phyloP scores from a whole-genome alignment of 1,140 invertebrate genomes.

The Halictus rubicundus region DNA sequence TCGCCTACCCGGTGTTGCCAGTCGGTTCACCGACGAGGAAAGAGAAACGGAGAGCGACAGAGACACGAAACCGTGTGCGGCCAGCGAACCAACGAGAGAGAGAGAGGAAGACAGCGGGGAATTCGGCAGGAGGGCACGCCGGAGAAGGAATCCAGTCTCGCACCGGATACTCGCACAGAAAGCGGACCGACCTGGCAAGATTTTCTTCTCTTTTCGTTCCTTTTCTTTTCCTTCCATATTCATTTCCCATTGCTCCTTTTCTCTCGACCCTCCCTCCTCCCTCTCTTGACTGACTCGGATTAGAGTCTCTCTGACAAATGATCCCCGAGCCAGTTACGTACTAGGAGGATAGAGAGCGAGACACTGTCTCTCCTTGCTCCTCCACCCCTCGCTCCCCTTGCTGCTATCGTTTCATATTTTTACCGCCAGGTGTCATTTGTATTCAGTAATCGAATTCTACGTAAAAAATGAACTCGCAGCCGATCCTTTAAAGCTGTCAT shows the following conservation, averaged over 20 bases:
- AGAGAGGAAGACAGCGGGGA: conserved; percentile 14
- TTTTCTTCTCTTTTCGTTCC: not conserved
- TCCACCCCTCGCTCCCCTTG: too few relatives aligned
- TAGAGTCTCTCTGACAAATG: conserved; percentile 4
- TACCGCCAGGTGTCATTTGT: too few relatives aligned
- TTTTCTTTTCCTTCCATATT: not conserved
- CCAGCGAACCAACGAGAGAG: too few relatives aligned
- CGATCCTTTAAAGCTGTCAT: too few relatives aligned
- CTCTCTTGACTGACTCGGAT: not conserved
- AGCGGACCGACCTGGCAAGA: conserved; percentile 15
- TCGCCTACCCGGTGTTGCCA: conserved; percentile 44
- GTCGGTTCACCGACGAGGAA: conserved; percentile 22
- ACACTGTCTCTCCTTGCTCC: too few relatives aligned
- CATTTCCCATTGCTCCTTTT: too few relatives aligned
- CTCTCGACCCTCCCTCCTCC: too few relatives aligned
- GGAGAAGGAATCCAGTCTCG: conserved; percentile 37
- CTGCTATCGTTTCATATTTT: too few relatives aligned
- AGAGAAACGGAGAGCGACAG: not conserved
- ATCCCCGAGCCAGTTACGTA: not conserved
- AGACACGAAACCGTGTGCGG: too few relatives aligned
- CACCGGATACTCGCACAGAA: conserved; percentile 20
- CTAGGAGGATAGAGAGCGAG: too few relatives aligned
- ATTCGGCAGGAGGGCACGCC: conserved; percentile 40
- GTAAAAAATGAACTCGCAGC: too few relatives aligned
- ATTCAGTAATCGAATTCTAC: too few relatives aligned